Evolutionary conservation across 2,797 vertebrate genomes (phyloP).

Genomic region (Halcyon smyrnensis): DNA sequence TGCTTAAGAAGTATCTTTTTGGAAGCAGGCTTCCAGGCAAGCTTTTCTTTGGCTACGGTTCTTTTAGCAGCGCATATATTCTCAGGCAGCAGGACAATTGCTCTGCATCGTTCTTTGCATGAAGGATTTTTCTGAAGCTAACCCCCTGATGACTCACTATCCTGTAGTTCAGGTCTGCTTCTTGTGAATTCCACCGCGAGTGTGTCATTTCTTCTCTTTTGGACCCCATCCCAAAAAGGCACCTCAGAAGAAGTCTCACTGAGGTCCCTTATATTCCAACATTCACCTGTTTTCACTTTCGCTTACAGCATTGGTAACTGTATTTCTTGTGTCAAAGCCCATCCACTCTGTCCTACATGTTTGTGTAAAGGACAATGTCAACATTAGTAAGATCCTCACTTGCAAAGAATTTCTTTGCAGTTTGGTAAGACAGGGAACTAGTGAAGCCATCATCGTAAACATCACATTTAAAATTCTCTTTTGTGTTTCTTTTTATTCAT

Average conservation of each 20-base stretch:
- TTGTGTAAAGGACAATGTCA: not conserved
- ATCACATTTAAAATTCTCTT: not conserved
- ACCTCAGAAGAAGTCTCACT: not conserved
- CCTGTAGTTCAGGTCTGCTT: not conserved
- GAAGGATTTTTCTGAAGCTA: not conserved
- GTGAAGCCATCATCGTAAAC: not conserved
- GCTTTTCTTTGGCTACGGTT: not conserved
- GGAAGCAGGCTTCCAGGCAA: not conserved
- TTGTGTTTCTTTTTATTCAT: not conserved
- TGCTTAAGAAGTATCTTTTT: not conserved
- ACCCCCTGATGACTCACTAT: not conserved
- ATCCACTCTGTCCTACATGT: not conserved
- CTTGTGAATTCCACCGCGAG: constrained; percentile 12
- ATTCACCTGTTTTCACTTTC: not conserved
- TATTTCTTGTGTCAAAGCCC: not conserved
- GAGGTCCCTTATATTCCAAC: not conserved
- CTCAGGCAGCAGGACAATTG: not conserved
- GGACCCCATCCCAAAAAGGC: not conserved
- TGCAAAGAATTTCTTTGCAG: not conserved
- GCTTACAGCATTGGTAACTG: not conserved
- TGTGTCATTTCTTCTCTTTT: not conserved
- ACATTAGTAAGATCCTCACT: not conserved
- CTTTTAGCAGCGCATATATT: accelerated
- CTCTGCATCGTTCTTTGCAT: not conserved
- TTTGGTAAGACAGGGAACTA: not conserved